phyloP scores from a whole-genome alignment of 2,797 vertebrate genomes.

The Lophius americanus region DNA sequence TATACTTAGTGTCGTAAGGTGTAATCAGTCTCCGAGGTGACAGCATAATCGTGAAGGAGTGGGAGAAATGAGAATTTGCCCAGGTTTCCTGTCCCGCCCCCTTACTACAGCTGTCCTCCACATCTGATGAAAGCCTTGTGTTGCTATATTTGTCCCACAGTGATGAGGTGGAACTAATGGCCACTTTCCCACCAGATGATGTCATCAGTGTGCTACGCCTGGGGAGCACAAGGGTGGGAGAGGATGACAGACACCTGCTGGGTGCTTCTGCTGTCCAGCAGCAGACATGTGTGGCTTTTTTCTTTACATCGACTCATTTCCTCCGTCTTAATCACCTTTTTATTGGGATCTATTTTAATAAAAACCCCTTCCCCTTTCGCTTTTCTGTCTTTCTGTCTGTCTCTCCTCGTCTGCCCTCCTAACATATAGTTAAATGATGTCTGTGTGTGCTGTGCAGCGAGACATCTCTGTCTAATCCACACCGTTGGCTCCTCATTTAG shows the following conservation, averaged over 20 bases:
- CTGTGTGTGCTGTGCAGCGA: constrained; percentile 58
- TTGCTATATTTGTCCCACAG: constrained; percentile 79
- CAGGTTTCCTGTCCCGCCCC: constrained; percentile 70
- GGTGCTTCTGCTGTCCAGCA: constrained; percentile 50
- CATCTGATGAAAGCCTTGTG: constrained; percentile 69
- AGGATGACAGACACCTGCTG: constrained; percentile 60
- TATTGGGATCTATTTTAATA: constrained; percentile 6
- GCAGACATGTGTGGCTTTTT: background rate
- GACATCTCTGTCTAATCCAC: constrained; percentile 74
- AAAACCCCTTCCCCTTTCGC: constrained; percentile 15
- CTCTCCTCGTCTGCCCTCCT: constrained; percentile 42
- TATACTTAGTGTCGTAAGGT: constrained; percentile 29
- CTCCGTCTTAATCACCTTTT: constrained; percentile 4
- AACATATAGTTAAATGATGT: constrained; percentile 69
- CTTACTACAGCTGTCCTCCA: constrained; percentile 79
- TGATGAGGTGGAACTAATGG: constrained; percentile 84
- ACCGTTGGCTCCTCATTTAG: constrained; percentile 75
- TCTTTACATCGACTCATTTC: constrained; percentile 27
- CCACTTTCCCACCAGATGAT: constrained; percentile 77
- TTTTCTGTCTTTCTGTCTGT: constrained; percentile 21
- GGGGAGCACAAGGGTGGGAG: constrained; percentile 47
- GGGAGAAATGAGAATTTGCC: constrained; percentile 63
- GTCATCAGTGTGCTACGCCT: constrained; percentile 71
- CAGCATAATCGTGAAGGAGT: constrained; percentile 49
- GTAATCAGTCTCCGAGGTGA: constrained; percentile 55